These are phyloP conservation scores for Leptinotarsa tumamoca DNA, from an alignment of 2,888 invertebrate species.

Conservation along the genomic window DNA sequence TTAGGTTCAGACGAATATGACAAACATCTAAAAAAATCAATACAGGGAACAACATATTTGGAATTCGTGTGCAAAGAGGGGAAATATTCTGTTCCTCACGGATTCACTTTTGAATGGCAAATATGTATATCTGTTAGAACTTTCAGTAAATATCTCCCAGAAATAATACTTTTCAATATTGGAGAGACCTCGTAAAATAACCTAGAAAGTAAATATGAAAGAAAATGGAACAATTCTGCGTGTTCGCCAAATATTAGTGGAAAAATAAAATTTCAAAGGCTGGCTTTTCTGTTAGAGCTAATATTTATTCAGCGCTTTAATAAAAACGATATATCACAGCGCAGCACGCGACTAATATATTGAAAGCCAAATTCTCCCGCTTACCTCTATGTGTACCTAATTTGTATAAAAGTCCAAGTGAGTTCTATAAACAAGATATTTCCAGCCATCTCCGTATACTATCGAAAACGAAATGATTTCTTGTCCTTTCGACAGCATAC, in stretches of 20 bases:
- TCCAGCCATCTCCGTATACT: background rate
- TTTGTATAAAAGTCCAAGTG: background rate
- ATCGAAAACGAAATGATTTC: conserved; percentile 18
- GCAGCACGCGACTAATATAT: background rate
- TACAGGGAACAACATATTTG: too few species aligned
- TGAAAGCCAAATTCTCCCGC: background rate
- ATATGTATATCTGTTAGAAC: too few species aligned
- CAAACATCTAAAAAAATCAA: too few species aligned
- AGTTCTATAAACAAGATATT: background rate
- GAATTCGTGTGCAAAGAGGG: too few species aligned
- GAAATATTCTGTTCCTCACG: too few species aligned
- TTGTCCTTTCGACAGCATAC: conserved; percentile 10
- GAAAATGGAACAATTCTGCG: background rate
- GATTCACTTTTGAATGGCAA: too few species aligned
- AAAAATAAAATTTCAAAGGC: background rate
- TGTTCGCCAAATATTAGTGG: background rate
- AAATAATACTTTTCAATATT: too few species aligned
- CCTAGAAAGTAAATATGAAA: background rate
- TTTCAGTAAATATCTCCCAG: too few species aligned
- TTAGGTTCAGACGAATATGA: too few species aligned
- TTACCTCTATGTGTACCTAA: background rate
- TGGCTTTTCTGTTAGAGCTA: background rate
- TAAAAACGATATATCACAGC: background rate
- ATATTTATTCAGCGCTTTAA: background rate
- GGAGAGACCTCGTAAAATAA: too few species aligned